phyloP scores from a whole-genome alignment of 2,888 invertebrate genomes.

The Eupithecia abbreviata region DNA sequence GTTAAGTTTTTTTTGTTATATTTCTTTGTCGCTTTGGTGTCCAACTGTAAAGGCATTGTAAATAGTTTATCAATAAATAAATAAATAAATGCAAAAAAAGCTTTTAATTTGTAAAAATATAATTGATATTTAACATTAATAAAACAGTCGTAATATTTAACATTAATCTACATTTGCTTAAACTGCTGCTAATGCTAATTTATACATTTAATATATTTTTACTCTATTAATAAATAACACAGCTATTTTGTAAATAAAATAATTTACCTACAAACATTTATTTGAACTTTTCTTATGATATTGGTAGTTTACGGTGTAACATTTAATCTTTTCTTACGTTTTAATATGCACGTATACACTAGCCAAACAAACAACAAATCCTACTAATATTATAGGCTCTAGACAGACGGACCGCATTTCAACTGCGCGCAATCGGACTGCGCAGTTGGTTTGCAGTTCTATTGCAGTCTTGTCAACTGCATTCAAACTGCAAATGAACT shows the following conservation, averaged over 20 bases:
- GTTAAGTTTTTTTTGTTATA: too few species aligned
- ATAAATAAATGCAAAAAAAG: not conserved
- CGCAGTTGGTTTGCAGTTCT: too few species aligned
- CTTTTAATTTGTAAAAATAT: not conserved
- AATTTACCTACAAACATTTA: not conserved
- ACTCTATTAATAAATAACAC: not conserved
- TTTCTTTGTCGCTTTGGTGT: too few species aligned
- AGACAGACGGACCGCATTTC: too few species aligned
- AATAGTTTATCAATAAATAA: too few species aligned
- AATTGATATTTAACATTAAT: slow-evolving; percentile 15
- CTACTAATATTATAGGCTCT: too few species aligned
- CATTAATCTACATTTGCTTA: slow-evolving; percentile 24
- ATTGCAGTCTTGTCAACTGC: too few species aligned
- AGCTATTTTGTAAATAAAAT: not conserved
- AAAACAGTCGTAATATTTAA: slow-evolving; percentile 20
- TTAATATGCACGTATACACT: not conserved
- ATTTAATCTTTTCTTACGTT: not conserved
- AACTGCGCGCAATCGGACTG: too few species aligned
- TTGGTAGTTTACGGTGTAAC: not conserved
- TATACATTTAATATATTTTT: slow-evolving; percentile 7
- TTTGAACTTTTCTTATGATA: not conserved
- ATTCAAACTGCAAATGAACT: too few species aligned
- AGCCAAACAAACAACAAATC: too few species aligned
- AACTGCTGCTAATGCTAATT: not conserved
- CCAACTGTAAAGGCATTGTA: too few species aligned